Percentiles rank a stretch among this genome's conserved stretches.
Evolutionary conservation across 2,113 vertebrate genomes (phyloP).

Genomic region (Tympanuchus pallidicinctus): DNA sequence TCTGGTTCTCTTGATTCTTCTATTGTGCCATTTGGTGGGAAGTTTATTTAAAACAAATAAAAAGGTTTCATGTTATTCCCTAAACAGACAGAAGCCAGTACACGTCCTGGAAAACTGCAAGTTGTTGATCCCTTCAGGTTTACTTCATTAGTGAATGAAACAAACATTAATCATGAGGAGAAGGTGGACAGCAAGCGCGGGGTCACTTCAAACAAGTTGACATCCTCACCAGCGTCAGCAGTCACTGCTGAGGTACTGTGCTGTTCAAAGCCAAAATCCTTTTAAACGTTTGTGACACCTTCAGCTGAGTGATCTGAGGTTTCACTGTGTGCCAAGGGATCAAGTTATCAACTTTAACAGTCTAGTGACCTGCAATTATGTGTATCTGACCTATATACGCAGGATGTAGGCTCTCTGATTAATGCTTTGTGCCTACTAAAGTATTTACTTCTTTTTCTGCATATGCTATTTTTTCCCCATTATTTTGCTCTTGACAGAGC

Average conservation of each 20-base stretch:
- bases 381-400: neutral
- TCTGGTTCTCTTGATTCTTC: neutral
- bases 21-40: neutral
- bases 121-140: slow-evolving; percentile 43
- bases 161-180: neutral
- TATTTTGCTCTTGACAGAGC: neutral
- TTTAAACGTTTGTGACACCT: neutral
- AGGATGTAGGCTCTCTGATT: neutral
- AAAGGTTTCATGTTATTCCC: neutral
- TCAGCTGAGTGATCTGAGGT: too few relatives aligned
- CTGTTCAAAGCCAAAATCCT: neutral
- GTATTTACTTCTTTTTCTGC: neutral
- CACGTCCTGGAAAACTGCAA: slow-evolving; percentile 71
- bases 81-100: slow-evolving; percentile 79
- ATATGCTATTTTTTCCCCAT: neutral
- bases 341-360: neutral
- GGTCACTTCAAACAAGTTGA: neutral
- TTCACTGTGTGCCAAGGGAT: neutral
- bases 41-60: neutral
- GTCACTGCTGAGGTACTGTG: slow-evolving; percentile 65
- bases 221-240: neutral
- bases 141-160: neutral
- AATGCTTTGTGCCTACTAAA: neutral
- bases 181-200: neutral
- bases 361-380: neutral